phyloP scores from a whole-genome alignment of 1,140 invertebrate genomes.

The Nylanderia fulva region DNA sequence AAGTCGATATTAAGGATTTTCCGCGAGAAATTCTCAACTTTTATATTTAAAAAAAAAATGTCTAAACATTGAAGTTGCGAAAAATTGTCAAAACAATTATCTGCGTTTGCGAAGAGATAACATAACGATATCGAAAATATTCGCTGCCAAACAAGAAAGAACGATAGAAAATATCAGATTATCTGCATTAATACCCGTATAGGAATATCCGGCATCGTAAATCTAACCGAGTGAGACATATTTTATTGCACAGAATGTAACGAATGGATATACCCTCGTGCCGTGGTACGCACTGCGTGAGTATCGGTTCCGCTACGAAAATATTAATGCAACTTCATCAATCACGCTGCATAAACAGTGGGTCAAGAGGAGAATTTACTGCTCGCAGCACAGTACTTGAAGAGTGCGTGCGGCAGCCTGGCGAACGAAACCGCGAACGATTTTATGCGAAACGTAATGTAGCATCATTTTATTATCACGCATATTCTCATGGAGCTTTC shows the following conservation, averaged over 20 bases:
- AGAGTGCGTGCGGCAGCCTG: neutral
- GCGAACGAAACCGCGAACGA: slow-evolving; percentile 31
- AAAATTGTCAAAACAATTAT: neutral
- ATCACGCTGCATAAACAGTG: slow-evolving; percentile 74
- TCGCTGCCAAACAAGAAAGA: slow-evolving; percentile 14
- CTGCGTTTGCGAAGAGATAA: neutral
- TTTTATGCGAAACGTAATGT: slow-evolving; percentile 17
- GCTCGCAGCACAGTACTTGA: slow-evolving; percentile 56
- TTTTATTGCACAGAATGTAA: slow-evolving; percentile 68
- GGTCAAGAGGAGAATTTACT: slow-evolving; percentile 72
- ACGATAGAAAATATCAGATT: slow-evolving; percentile 39
- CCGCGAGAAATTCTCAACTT: too few relatives aligned
- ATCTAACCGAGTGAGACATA: slow-evolving; percentile 70
- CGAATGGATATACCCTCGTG: slow-evolving; percentile 58
- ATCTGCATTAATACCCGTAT: slow-evolving; percentile 29
- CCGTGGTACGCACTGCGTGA: slow-evolving; percentile 20
- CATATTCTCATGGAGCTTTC: neutral
- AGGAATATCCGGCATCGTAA: slow-evolving; percentile 64
- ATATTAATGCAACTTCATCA: slow-evolving; percentile 77
- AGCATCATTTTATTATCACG: slow-evolving; percentile 2
- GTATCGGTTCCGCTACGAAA: slow-evolving; percentile 61
- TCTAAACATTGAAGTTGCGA: too few relatives aligned
- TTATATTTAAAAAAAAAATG: too few relatives aligned
- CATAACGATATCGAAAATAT: neutral
- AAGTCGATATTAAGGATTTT: slow-evolving; percentile 27